Evolutionary conservation across 2,888 invertebrate genomes (phyloP).

Genomic region (Mesodorylaimus sp.): DNA sequence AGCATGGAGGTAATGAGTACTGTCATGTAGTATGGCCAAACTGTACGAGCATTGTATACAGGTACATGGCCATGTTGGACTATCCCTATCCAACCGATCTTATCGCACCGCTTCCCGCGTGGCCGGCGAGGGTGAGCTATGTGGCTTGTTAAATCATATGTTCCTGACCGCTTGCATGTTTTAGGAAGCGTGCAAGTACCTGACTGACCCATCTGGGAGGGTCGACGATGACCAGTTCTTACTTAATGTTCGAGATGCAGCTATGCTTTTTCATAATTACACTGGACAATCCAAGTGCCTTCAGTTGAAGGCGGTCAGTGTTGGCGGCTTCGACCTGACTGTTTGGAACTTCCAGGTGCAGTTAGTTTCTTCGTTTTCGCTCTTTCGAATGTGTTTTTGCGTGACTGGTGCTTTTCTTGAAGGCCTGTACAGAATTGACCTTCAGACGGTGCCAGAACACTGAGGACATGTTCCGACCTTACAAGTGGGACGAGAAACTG

Average conservation of each 20-base stretch:
- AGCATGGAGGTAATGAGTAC: constrained; percentile 52
- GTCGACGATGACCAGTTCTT: too few relatives aligned
- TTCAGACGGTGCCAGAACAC: constrained; percentile 49
- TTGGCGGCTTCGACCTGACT: constrained; percentile 43
- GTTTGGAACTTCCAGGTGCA: constrained; percentile 66
- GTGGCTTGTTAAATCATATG: too few relatives aligned
- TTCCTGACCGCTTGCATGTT: too few relatives aligned
- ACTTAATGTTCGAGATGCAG: constrained; percentile 49
- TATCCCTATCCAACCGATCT: constrained; percentile 77
- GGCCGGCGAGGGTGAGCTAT: constrained; percentile 56
- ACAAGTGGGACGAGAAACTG: constrained; percentile 50
- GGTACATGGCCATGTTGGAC: constrained; percentile 72
- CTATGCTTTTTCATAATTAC: constrained; percentile 61
- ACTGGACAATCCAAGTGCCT: constrained; percentile 53
- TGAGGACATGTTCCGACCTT: constrained; percentile 65
- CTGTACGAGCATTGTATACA: not conserved
- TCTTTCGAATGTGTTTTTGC: not conserved
- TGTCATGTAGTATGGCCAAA: too few relatives aligned
- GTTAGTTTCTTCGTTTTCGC: not conserved
- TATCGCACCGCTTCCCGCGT: constrained; percentile 51
- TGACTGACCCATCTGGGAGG: too few relatives aligned
- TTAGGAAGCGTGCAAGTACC: too few relatives aligned
- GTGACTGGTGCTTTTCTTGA: constrained; percentile 13
- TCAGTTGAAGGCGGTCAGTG: constrained; percentile 42
- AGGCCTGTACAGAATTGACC: constrained; percentile 88